Evolutionary conservation across 2,797 vertebrate species (phyloP).

Genomic region (Coregonus suidteri): DNA sequence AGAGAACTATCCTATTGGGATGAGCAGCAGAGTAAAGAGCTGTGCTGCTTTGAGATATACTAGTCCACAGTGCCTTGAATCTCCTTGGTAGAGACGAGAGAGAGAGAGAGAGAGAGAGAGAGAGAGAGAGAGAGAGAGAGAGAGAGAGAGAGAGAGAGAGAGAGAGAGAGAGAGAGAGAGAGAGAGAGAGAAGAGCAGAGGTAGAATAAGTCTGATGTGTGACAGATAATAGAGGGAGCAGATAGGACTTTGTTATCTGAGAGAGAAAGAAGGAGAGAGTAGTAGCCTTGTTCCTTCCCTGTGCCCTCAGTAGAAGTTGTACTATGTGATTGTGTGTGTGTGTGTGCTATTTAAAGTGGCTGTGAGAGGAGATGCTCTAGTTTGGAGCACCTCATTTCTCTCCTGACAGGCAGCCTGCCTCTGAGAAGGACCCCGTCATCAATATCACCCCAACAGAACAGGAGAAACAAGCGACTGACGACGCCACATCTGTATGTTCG

Average conservation of each 20-base stretch:
- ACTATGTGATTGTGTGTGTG: slow-evolving; percentile 12
- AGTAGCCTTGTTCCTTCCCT: slow-evolving; percentile 43
- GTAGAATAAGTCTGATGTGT: slow-evolving; percentile 47
- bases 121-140: background rate
- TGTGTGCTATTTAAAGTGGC: slow-evolving; percentile 41
- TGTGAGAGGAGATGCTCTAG: slow-evolving; percentile 23
- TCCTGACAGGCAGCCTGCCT: slow-evolving; percentile 29
- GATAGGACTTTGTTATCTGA: slow-evolving; percentile 57
- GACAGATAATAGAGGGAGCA: slow-evolving; percentile 44
- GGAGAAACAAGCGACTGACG: slow-evolving; percentile 9
- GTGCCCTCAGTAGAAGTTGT: slow-evolving; percentile 29
- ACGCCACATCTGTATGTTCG: background rate
- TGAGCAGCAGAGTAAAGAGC: background rate
- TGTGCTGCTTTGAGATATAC: slow-evolving; percentile 36
- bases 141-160: background rate
- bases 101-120: slow-evolving; percentile 37
- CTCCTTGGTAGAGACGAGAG: slow-evolving; percentile 25
- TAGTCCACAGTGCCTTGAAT: slow-evolving; percentile 14
- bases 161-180: background rate
- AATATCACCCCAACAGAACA: slow-evolving; percentile 30
- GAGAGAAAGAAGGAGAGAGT: slow-evolving; percentile 36
- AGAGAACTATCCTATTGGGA: background rate
- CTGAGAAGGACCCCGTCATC: slow-evolving; percentile 46
- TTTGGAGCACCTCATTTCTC: slow-evolving; percentile 45
- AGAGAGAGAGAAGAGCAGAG: background rate